These are phyloP conservation scores for Tolypeutes matacus DNA, from an alignment of 2,797 vertebrate species.

Conservation along the genomic window DNA sequence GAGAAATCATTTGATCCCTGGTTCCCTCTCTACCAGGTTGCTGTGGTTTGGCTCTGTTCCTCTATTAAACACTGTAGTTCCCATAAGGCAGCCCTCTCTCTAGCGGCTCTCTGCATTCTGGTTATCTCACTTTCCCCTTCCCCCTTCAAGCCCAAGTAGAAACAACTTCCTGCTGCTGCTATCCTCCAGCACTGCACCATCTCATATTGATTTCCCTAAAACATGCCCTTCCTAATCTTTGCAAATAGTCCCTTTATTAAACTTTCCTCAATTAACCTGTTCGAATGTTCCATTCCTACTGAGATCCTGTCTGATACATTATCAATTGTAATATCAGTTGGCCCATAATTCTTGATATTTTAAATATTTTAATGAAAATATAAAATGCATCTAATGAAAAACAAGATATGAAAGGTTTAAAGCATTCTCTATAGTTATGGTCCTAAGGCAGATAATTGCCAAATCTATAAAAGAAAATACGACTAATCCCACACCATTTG, in stretches of 20 bases:
- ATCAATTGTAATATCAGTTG: neutral
- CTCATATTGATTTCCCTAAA: neutral
- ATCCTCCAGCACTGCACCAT: neutral
- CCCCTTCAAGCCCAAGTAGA: neutral
- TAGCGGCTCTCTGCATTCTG: neutral
- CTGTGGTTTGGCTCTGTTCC: neutral
- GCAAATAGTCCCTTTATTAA: constrained; percentile 6
- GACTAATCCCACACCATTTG: neutral
- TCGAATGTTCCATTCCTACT: constrained; percentile 19
- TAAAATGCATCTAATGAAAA: neutral
- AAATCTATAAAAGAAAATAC: neutral
- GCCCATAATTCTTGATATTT: neutral
- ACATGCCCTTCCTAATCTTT: neutral
- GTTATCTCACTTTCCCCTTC: neutral
- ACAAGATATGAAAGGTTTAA: neutral
- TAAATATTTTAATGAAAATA: constrained; percentile 31
- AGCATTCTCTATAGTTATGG: neutral
- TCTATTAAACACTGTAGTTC: neutral
- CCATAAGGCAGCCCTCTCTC: neutral
- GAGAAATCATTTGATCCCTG: neutral
- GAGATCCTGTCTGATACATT: neutral
- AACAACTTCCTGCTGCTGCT: neutral
- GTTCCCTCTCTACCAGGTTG: neutral
- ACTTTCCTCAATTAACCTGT: neutral
- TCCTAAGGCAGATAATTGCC: neutral